phyloP scores from a whole-genome alignment of 35 echinoderm and acorn worm genomes.

The Ophioderma brevispina region DNA sequence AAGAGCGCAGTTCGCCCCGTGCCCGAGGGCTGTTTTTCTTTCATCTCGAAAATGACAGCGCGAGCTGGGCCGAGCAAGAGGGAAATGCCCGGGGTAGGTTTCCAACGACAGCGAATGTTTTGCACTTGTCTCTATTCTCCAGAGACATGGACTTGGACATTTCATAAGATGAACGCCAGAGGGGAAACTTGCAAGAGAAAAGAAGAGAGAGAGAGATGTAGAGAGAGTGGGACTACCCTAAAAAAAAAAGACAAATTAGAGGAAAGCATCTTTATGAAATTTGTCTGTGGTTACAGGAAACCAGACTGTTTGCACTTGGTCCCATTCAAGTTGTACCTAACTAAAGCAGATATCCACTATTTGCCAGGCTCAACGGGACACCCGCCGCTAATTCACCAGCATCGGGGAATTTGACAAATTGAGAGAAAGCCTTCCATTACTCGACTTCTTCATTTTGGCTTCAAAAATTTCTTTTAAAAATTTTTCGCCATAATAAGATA shows the following conservation, averaged over 20 bases:
- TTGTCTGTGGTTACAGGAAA: background rate
- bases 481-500: conserved; percentile 2
- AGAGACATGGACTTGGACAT: conserved; percentile 11
- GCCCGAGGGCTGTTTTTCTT: conserved; percentile 48
- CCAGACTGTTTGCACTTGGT: background rate
- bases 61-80: background rate
- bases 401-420: background rate
- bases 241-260: background rate
- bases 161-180: background rate
- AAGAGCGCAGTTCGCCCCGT: conserved; percentile 6
- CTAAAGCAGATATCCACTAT: background rate
- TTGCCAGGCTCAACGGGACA: background rate
- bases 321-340: background rate
- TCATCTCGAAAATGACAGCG: conserved; percentile 52
- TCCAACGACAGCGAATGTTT: background rate
- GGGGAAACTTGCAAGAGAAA: conserved; percentile 4
- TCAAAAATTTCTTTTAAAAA: background rate
- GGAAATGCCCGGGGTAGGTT: conserved; percentile 7
- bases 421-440: background rate
- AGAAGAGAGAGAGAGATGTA: conserved; percentile 6
- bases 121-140: background rate
- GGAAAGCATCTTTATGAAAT: background rate
- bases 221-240: background rate
- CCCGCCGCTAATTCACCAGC: background rate
- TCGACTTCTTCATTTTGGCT: background rate